Evolutionary conservation across 2,888 invertebrate genomes (phyloP), one percentile per base, ranked within the genome.

Genomic region (Pelosia muscerda): DNA sequence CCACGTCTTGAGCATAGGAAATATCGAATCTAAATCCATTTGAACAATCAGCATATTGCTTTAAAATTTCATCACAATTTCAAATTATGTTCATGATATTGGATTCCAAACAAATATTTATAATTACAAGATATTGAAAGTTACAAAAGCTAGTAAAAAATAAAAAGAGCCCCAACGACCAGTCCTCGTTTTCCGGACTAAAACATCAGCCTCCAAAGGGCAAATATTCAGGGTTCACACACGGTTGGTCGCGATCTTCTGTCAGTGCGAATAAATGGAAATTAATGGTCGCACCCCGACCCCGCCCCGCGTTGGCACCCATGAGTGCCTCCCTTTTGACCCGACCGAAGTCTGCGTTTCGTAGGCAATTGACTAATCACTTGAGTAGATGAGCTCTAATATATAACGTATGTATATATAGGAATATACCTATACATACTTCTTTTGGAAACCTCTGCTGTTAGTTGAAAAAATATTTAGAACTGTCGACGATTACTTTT

Each of bases 261-360:
- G 90, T 88, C 90, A 87, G 85, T 74, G 77, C 65, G 83, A 84
- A 86, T 90, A 88, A 89, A 90, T 90, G 88, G 87, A 90, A 88
- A 90, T 90, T 90, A 90, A 90, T 90, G 90, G 86, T 77, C 71
- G 74, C 75, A 67, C 75, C 77, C 83, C 70, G 72, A 74, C 77
- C 81, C 73, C 67, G 34, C 63, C 22, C 61, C 13, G 38, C 49
- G 49, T n/a, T 2, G 8, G 19, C 19, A 49, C 55, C 38, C 31
- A 15, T 53, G 31, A 54, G n/a, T 15, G 28, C 57, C 60, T 38
- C 13, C 38, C 23, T 19, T 13, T 15, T 38, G 68, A 75, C 73
- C 78, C 11, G 1, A 23, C 34, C 61, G 28, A 71, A 63, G 76
- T 76, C 74, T 68, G 57, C 58, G 65, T 72, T 75, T 73, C 71